These are phyloP conservation scores for Chamaea fasciata DNA, from an alignment of 2,113 vertebrate species.

Conservation along the genomic window DNA sequence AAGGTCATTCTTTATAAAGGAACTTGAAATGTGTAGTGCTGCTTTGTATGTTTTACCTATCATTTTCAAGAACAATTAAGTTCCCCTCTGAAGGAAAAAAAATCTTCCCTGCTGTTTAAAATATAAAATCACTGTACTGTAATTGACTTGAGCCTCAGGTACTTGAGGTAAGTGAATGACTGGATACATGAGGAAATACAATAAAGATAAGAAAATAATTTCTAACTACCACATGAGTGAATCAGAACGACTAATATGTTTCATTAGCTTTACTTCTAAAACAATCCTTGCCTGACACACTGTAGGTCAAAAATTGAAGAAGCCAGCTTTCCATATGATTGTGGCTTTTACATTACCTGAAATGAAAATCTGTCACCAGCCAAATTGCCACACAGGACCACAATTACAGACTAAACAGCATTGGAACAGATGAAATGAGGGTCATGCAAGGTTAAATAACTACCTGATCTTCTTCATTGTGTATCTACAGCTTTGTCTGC, in stretches of 20 bases:
- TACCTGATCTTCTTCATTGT: neutral
- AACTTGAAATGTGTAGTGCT: neutral
- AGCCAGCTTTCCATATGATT: neutral
- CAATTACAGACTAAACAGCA: neutral
- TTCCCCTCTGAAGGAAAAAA: slow-evolving; percentile 2
- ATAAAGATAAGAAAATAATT: slow-evolving; percentile 60
- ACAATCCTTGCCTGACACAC: neutral
- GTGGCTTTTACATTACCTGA: neutral
- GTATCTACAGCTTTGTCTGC: neutral
- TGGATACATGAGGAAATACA: slow-evolving; percentile 12
- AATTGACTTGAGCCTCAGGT: slow-evolving; percentile 33
- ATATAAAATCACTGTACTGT: neutral
- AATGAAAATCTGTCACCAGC: neutral
- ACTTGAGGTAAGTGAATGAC: slow-evolving; percentile 46
- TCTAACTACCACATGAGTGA: neutral
- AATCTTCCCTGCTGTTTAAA: neutral
- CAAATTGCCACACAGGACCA: neutral
- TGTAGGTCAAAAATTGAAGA: neutral
- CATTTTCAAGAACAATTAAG: neutral
- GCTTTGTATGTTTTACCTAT: neutral
- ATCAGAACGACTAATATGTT: slow-evolving; percentile 18
- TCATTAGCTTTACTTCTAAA: neutral
- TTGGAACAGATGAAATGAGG: neutral
- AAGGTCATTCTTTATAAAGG: neutral
- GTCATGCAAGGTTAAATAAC: neutral